A percentile compares a stretch with the other conserved stretches of the same genome.
Evolutionary conservation across 2,797 vertebrate genomes (phyloP).

Genomic region (Catostomus latipinnis): DNA sequence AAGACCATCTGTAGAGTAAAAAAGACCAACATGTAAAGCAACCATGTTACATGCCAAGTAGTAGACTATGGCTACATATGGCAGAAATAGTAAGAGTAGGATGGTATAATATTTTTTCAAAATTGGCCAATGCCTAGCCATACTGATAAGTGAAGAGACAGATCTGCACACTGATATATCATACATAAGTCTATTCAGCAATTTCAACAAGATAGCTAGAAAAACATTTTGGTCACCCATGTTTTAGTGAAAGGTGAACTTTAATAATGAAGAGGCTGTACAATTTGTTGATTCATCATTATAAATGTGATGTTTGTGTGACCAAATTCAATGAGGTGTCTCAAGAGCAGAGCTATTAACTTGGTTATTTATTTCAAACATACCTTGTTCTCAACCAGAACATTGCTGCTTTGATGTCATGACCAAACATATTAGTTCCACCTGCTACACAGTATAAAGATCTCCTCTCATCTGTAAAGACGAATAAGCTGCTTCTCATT

Average conservation of each 20-base stretch:
- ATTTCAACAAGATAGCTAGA: neutral
- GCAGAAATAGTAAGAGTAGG: too few relatives aligned
- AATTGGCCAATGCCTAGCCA: too few relatives aligned
- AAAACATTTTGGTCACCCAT: neutral
- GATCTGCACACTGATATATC: too few relatives aligned
- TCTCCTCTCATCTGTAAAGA: conserved; percentile 2
- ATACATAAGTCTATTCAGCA: too few relatives aligned
- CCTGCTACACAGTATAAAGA: conserved; percentile 13
- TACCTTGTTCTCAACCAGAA: neutral
- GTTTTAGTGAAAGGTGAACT: neutral
- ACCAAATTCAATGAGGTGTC: conserved; percentile 1
- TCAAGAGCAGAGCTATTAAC: conserved; percentile 14
- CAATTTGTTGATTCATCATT: conserved; percentile 5
- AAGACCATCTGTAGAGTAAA: too few relatives aligned
- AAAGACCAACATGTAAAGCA: too few relatives aligned
- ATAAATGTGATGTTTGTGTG: neutral
- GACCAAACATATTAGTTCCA: conserved; percentile 18
- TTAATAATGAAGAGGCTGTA: neutral
- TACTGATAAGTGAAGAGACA: too few relatives aligned
- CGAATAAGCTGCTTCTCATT: neutral
- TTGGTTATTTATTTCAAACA: conserved; percentile 1
- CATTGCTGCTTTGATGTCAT: conserved; percentile 1
- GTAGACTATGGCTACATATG: too few relatives aligned
- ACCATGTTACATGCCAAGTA: too few relatives aligned
- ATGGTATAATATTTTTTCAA: too few relatives aligned